Percentiles rank a stretch among this genome's conserved stretches.
phyloP scores from a whole-genome alignment of 2,888 invertebrate genomes.

The Odontocolon sp. region DNA sequence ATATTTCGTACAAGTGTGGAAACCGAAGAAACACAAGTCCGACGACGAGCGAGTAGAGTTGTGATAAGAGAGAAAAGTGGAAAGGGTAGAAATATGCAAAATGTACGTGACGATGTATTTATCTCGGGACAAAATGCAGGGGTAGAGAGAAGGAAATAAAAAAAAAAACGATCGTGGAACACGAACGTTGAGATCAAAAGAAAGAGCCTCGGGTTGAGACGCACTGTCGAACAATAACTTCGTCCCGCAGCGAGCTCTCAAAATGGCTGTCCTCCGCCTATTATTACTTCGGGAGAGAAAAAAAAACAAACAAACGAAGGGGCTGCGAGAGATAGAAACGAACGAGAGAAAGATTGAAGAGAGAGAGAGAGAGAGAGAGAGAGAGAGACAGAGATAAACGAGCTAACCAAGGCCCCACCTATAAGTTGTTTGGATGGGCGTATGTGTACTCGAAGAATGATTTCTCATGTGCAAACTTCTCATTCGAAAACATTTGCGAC shows the following conservation, averaged over 20 bases:
- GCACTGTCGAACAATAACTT: conserved; percentile 80
- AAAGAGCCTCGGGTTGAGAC: conserved; percentile 64
- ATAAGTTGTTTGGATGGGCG: conserved; percentile 42
- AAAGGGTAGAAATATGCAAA: background rate
- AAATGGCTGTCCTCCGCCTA: conserved; percentile 81
- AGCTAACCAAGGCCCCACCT: conserved; percentile 64
- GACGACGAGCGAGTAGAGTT: background rate
- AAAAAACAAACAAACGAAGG: conserved; percentile 53
- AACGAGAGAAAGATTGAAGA: conserved; percentile 22
- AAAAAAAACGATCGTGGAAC: background rate
- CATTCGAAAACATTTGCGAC: conserved; percentile 60
- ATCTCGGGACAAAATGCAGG: too few species aligned
- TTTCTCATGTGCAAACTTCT: conserved; percentile 55
- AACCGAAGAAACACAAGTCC: background rate
- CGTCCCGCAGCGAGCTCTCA: conserved; percentile 79
- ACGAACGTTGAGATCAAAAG: too few species aligned
- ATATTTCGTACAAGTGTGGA: background rate
- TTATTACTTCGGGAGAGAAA: conserved; percentile 78
- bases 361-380: conserved; percentile 32
- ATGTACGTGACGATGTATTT: background rate
- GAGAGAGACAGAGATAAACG: conserved; percentile 39
- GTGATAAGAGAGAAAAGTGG: background rate
- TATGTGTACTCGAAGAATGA: conserved; percentile 44
- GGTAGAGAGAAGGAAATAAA: background rate
- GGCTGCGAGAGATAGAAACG: conserved; percentile 42